A percentile compares a stretch with the other conserved stretches of the same genome.
Evolutionary conservation across 2,888 invertebrate species (phyloP).

Genomic region (Cheiracanthium punctorium): DNA sequence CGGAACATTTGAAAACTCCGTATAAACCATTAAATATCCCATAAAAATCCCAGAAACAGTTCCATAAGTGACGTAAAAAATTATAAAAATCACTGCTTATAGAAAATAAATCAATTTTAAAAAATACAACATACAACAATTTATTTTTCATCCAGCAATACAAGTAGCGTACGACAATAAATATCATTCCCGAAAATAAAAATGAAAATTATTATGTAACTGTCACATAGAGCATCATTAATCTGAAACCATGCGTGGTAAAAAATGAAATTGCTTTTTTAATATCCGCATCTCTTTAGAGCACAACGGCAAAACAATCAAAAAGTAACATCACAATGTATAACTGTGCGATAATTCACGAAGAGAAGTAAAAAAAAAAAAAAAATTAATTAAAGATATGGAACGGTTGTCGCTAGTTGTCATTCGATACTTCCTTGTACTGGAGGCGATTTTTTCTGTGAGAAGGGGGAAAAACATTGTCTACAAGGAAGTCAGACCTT

Average conservation of each 20-base stretch:
- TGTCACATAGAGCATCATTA: too few species aligned
- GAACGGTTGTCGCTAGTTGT: background rate
- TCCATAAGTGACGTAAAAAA: too few species aligned
- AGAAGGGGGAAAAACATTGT: background rate
- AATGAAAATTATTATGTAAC: too few species aligned
- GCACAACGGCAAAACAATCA: background rate
- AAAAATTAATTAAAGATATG: conserved; percentile 15
- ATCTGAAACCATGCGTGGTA: background rate
- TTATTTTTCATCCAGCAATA: too few species aligned
- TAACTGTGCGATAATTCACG: background rate
- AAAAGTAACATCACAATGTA: background rate
- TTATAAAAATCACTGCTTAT: too few species aligned
- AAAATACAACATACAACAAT: too few species aligned
- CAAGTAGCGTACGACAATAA: too few species aligned
- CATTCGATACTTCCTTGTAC: background rate
- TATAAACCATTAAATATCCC: too few species aligned
- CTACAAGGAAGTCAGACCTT: background rate
- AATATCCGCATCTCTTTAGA: background rate
- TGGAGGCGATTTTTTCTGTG: background rate
- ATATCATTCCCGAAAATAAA: too few species aligned
- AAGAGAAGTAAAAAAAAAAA: background rate
- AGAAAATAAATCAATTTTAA: too few species aligned
- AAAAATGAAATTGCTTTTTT: conserved; percentile 1
- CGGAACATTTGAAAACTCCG: too few species aligned
- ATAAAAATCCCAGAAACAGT: too few species aligned